Percentiles rank a stretch among this genome's conserved stretches.
phyloP scores from a whole-genome alignment of 2,113 vertebrate genomes.

The Nesogale talazaci region DNA sequence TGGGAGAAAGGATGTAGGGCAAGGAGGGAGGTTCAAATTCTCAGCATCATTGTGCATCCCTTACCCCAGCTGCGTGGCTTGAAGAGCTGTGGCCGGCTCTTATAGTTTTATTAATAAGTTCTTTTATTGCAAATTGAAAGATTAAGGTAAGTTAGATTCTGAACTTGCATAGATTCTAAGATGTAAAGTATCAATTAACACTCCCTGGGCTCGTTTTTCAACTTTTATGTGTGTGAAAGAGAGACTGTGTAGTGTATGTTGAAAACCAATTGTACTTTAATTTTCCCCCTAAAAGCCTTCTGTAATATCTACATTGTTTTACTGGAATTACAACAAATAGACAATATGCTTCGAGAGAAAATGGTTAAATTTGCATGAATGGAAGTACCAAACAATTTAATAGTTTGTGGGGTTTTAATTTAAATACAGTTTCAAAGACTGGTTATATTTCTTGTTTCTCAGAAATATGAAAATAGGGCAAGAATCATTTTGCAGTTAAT shows the following conservation, averaged over 20 bases:
- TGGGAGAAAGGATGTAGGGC: neutral
- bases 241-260: neutral
- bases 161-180: neutral
- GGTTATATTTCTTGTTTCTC: neutral
- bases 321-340: slow-evolving; percentile 19
- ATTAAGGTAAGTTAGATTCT: slow-evolving; percentile 20
- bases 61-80: neutral
- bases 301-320: neutral
- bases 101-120: neutral
- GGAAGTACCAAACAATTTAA: neutral
- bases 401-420: neutral
- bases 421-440: neutral
- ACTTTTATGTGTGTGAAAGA: neutral
- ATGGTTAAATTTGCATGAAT: neutral
- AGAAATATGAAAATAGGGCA: neutral
- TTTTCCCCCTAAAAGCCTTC: neutral
- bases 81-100: neutral
- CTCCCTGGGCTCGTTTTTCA: slow-evolving; percentile 14
- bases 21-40: too few relatives aligned
- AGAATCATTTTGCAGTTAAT: neutral
- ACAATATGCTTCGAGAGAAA: neutral
- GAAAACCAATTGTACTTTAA: slow-evolving; percentile 17
- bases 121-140: neutral
- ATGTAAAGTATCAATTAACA: slow-evolving; percentile 20
- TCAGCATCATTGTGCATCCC: neutral